Percentiles rank a stretch among this genome's conserved stretches.
Evolutionary conservation across 2,888 invertebrate species (phyloP).

Genomic region (Aphelenchoides bicaudatus): DNA sequence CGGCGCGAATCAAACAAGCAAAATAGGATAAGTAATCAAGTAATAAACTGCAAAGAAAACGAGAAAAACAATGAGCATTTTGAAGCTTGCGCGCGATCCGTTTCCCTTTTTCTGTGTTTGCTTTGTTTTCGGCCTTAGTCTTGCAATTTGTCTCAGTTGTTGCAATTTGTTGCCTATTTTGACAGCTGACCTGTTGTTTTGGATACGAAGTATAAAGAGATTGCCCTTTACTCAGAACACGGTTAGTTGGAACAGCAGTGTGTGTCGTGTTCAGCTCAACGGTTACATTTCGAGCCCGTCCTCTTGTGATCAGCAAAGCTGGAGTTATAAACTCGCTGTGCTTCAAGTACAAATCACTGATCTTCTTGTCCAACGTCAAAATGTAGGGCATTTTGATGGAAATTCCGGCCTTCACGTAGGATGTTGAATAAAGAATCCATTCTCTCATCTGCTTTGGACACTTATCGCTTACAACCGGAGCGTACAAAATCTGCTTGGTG

Average conservation of each 20-base stretch:
- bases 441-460: constrained; percentile 30
- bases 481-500: constrained; percentile 10
- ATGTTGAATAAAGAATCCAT: constrained; percentile 31
- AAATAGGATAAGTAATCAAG: too few relatives aligned
- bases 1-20: neutral
- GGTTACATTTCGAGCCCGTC: constrained; percentile 12
- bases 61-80: neutral
- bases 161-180: too few relatives aligned
- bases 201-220: neutral
- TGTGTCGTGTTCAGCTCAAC: constrained; percentile 5
- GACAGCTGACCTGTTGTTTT: constrained; percentile 5
- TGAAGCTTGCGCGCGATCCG: neutral
- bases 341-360: constrained; percentile 13
- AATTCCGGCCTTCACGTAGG: constrained; percentile 23
- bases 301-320: neutral
- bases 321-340: constrained; percentile 7
- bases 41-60: constrained; percentile 1
- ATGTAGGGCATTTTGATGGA: constrained; percentile 32
- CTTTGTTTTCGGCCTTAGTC: too few relatives aligned
- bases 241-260: neutral
- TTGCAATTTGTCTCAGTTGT: too few relatives aligned
- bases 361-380: constrained; percentile 29
- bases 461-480: neutral
- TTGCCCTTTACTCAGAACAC: constrained; percentile 8
- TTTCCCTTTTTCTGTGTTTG: too few relatives aligned